Evolutionary conservation across 2,888 invertebrate genomes (phyloP), one percentile per base, ranked within the genome.

Genomic region (Dasysyrphus tricinctus): DNA sequence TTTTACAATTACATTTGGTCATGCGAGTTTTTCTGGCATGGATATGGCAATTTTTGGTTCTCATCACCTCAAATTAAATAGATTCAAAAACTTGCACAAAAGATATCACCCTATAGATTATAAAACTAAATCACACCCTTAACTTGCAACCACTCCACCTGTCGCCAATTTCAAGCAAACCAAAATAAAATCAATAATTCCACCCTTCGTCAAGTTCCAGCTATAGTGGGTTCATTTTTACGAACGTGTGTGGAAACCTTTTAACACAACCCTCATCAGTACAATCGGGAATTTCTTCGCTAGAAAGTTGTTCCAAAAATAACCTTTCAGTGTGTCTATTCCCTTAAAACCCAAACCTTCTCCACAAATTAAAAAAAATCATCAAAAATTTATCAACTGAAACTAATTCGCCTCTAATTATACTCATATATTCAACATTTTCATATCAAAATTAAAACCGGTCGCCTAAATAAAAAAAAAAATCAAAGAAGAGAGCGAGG

Each of bases 171-270:
- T 29, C n/a, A 54, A 16, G 47, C 44, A 79, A 73, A 47, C 34
- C n/a, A 39, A 63, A 88, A 89, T 90, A 91, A 92, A 91, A 92
- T 92, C 92, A 90, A 92, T 92, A 90, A 89, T 79, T 89, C 88
- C 88, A 90, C 90, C 90, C 90, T 90, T 91, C 90, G 90, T 90
- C 89, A 89, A 90, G 78, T 86, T 57, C 49, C 7, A 57, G 42
- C 44, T 39, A 24, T 24, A 72, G 75, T 79, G 72, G 75, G 75
- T 78, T 74, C 47, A 65, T 34, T 49, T 39, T 69, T n/a, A 24
- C 51, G 72, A 51, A 70, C 78, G 61, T 75, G 75, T 82, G 78
- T 86, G 81, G 81, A 82, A 86, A 82, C 78, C 82, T 82, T 86
- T 78, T 42, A 82, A 82, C 70, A 72, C 57, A 79, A 67, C 75